Evolutionary conservation across 2,113 vertebrate genomes (phyloP).

Genomic region (Toxotes jaculatrix): DNA sequence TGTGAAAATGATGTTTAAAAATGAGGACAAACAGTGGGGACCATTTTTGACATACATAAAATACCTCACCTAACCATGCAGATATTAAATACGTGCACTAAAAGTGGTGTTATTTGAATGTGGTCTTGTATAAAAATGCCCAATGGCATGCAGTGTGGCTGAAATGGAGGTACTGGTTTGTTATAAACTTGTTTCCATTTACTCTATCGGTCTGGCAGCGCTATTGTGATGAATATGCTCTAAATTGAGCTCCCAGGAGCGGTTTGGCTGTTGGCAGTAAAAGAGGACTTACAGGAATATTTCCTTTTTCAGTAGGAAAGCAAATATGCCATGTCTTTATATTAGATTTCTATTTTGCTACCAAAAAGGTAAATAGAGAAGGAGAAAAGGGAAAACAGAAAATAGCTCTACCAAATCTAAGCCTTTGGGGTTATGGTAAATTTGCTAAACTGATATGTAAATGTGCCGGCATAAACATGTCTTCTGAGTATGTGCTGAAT

Average conservation of each 20-base stretch:
- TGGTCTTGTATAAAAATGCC: slow-evolving; percentile 42
- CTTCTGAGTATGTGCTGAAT: not conserved
- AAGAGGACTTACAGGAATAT: slow-evolving; percentile 58
- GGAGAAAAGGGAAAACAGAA: not conserved
- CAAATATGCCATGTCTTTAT: slow-evolving; percentile 54
- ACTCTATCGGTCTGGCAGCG: slow-evolving; percentile 45
- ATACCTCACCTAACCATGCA: slow-evolving; percentile 43
- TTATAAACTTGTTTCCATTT: slow-evolving; percentile 47
- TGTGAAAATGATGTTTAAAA: slow-evolving; percentile 36
- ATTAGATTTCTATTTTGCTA: slow-evolving; percentile 50
- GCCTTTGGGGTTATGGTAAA: not conserved
- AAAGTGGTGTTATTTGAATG: slow-evolving; percentile 44
- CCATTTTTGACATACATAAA: slow-evolving; percentile 32
- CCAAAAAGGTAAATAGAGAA: not conserved
- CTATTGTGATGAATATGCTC: slow-evolving; percentile 62
- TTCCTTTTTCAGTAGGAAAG: slow-evolving; percentile 52
- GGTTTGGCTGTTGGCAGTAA: slow-evolving; percentile 47
- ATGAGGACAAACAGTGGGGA: slow-evolving; percentile 22
- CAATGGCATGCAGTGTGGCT: slow-evolving; percentile 18
- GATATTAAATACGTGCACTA: slow-evolving; percentile 41
- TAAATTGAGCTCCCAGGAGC: slow-evolving; percentile 29
- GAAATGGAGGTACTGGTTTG: slow-evolving; percentile 43
- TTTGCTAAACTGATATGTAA: not conserved
- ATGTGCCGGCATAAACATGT: not conserved
- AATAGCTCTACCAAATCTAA: not conserved